Base-by-base conservation (phyloP, 2,888 invertebrate species). In the Boloria selene region DNA sequence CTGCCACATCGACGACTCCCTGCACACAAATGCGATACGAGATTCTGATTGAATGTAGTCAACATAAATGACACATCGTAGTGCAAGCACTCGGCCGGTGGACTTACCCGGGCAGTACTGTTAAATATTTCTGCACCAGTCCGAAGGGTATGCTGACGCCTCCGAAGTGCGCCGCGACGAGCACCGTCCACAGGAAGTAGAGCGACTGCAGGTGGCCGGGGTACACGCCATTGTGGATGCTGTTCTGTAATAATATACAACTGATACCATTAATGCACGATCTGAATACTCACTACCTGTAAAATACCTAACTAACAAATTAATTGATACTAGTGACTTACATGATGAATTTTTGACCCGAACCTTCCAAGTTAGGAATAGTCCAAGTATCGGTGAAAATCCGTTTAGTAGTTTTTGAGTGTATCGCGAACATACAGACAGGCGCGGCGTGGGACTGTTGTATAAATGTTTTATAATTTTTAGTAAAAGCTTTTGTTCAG, bases 171-270 rank as follows among this genome's bases (percentile, higher is more conserved):
- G 97, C 92, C 1, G 95, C 96, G 63, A 96, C 93, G 10, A 98
- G 94, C 45, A 97, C 84, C 13, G 95, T 95, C 82, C 97, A 95
- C 38, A 97, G 95, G 50, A 98, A 93, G 93, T 97, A 96, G 67
- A 98, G 93, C 61, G 98, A 98, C 82, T 96, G 96, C 75, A 98
- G 94, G 71, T 98, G 98, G 0, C 98, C 98, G 42, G 99, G 99
- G 84, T 98, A 99, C 16, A 98, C 96, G 52, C 99, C 98, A 93
- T 98, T 98, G 82, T 97, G 95, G 70, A 99, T 93, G 83, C 97
- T 97, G 85, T 99, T 99, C 98, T 99, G 93, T 77, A 59, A 49
- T 26, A 7, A 7, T 18, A 42, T 42, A 16, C 17, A 13, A 17
- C 17, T 17, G 17, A 13, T 42, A 4, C 4, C 10, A 54, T 10